Evolutionary conservation across 2,113 vertebrate genomes (phyloP), one percentile per base, ranked within the genome.

Genomic region (Tursiops truncatus): DNA sequence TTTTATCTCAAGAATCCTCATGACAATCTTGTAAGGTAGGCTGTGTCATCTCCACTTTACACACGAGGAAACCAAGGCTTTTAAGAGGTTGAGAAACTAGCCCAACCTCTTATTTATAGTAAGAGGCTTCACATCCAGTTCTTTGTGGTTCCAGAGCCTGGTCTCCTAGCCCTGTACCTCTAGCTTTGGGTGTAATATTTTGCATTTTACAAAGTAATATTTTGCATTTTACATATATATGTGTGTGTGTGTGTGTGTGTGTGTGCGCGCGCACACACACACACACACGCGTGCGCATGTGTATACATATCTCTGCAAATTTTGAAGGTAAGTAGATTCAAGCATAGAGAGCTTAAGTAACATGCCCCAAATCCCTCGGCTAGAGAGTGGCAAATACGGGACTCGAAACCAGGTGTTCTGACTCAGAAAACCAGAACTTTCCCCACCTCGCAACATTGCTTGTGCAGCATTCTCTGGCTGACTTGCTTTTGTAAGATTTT

Each of bases 371-470:
- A 56, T 80, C 65, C 26, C 21, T 56, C 5, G 5, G 26, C 63
- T 44, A 65, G 31, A 53, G 74, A 50, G 14, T n/a, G 56, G 20
- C 63, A 44, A 36, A 31, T 6, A 38, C 17, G n/a, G 44, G 26
- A 62, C 65, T 47, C 15, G 47, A 90, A 90, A 28, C 58, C 83
- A 80, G 26, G 41, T 53, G 71, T 73, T 90, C 53, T 85, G 9
- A 92, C 28, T 85, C 50, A 38, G 3, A 82, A 76, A 41, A 33
- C 21, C 13, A 80, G 79, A 67, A 53, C 26, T 86, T 62, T 71
- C 28, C 73, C 68, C 56, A 63, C 38, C 23, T 41, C 0, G 2
- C 3, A 0, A 1, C 10, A 3, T 2, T 2, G 20, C 23, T 50
- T 63, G 20, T 47, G 23, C 58, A 17, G 36, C n/a, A 0, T 14